A percentile compares a stretch with the other conserved stretches of the same genome.
Evolutionary conservation across 2,888 invertebrate genomes (phyloP).

Genomic region (Mechanitis messenoides): DNA sequence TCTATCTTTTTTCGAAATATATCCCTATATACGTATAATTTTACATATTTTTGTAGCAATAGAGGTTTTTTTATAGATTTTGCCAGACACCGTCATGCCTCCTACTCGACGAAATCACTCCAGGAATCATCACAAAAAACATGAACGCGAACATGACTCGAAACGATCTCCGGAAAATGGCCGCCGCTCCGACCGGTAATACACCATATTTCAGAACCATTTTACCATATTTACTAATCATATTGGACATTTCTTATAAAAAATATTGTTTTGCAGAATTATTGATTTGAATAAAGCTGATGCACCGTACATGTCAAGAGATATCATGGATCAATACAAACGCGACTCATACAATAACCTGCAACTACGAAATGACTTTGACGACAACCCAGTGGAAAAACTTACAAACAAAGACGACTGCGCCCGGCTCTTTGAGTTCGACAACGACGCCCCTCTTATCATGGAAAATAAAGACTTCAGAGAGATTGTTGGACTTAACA

Average conservation of each 20-base stretch:
- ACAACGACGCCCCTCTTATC: slow-evolving; percentile 74
- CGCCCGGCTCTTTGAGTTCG: slow-evolving; percentile 75
- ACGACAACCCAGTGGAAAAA: slow-evolving; percentile 66
- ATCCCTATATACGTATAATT: background rate
- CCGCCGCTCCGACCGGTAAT: slow-evolving; percentile 65
- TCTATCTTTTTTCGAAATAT: background rate
- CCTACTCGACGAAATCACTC: slow-evolving; percentile 68
- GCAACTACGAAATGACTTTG: slow-evolving; percentile 46
- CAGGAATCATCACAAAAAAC: slow-evolving; percentile 65
- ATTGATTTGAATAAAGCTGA: slow-evolving; percentile 71
- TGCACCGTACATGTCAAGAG: slow-evolving; percentile 62
- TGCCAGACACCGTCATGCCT: slow-evolving; percentile 72
- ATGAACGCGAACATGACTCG: slow-evolving; percentile 62
- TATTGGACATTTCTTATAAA: background rate
- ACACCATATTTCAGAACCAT: background rate
- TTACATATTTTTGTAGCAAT: background rate
- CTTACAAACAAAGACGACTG: slow-evolving; percentile 67
- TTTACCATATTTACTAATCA: background rate
- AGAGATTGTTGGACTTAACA: slow-evolving; percentile 68
- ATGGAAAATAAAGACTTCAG: slow-evolving; percentile 70
- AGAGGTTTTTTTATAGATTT: slow-evolving; percentile 46
- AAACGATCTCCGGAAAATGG: slow-evolving; percentile 66
- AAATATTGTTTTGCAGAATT: slow-evolving; percentile 52
- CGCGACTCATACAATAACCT: slow-evolving; percentile 51
- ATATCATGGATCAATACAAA: slow-evolving; percentile 54